phyloP scores from a whole-genome alignment of 2,888 invertebrate species.

The Rhogogaster chlorosoma region DNA sequence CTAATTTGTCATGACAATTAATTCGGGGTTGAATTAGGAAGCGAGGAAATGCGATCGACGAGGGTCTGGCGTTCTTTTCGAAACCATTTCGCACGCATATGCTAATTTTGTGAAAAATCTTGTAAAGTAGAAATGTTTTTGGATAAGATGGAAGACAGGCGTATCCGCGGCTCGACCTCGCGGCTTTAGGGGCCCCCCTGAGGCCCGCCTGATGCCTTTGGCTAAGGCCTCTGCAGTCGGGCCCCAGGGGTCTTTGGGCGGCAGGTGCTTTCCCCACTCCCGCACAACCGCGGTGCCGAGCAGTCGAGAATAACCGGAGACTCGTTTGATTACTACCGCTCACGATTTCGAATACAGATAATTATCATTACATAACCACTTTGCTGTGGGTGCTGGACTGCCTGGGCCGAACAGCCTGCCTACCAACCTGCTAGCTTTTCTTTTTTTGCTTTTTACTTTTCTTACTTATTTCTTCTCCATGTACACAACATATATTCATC shows the following conservation, averaged over 20 bases:
- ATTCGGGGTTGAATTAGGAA: neutral
- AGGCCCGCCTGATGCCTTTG: conserved; percentile 34
- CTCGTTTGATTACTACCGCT: conserved; percentile 68
- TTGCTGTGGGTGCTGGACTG: conserved; percentile 44
- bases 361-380: conserved; percentile 68
- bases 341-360: conserved; percentile 65
- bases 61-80: neutral
- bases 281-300: conserved; percentile 10
- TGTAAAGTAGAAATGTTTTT: neutral
- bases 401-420: conserved; percentile 51
- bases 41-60: neutral
- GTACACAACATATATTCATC: neutral
- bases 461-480: neutral
- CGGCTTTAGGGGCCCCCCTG: neutral
- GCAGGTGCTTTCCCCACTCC: conserved; percentile 51
- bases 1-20: neutral
- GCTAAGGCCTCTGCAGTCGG: conserved; percentile 15
- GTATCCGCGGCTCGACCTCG: conserved; percentile 11
- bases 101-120: neutral
- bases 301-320: conserved; percentile 55
- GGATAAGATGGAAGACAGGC: conserved; percentile 8
- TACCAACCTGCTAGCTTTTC: conserved; percentile 37
- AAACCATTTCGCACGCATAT: neutral
- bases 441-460: neutral
- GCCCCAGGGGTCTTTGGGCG: conserved; percentile 41